Evolutionary conservation across 2,797 vertebrate species (phyloP), one percentile per base, ranked within the genome.

Genomic region (Danio kyathit): DNA sequence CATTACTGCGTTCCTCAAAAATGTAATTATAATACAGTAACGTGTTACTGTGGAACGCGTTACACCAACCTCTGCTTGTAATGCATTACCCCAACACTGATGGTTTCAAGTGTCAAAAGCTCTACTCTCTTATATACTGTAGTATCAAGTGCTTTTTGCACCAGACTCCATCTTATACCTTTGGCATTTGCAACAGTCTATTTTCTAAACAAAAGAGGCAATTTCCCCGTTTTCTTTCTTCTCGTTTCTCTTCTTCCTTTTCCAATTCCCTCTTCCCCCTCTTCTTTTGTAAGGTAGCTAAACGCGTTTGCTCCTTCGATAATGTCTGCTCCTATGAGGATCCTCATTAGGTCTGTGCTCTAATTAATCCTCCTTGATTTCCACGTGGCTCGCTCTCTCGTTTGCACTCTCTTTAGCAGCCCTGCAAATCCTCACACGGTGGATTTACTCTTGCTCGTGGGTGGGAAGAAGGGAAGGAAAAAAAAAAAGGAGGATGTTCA

Each of bases 291-390:
- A 74, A 74, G 52, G 70, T 65, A 74, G 66, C 73, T 77, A 76
- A 46, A 73, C 64, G 67, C 81, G 43, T 7, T 81, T 76, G 80
- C 16, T 80, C 46, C 86, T 67, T 75, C 51, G 46, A 75, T 70
- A 63, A 71, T 82, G 82, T 80, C 73, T 54, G 76, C 80, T 93
- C 92, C 91, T 93, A 89, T 19, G 81, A 87, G 90, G 90, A 87
- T 40, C 86, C 88, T 93, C 92, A 93, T 92, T 95, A 95, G 90
- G 87, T 89, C 91, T 87, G 85, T 86, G 79, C 86, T 92, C 87
- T 91, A 90, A 92, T 90, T 94, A 92, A 91, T 87, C 89, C 66
- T 81, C 81, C 67, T 86, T 89, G 89, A 89, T 92, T 92, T 91
- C 88, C 74, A 88, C 7, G 56, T 79, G 79, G 75, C 89, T 91